Evolutionary conservation across 2,113 vertebrate genomes (phyloP).

Genomic region (Microcebus lehilahytsara): DNA sequence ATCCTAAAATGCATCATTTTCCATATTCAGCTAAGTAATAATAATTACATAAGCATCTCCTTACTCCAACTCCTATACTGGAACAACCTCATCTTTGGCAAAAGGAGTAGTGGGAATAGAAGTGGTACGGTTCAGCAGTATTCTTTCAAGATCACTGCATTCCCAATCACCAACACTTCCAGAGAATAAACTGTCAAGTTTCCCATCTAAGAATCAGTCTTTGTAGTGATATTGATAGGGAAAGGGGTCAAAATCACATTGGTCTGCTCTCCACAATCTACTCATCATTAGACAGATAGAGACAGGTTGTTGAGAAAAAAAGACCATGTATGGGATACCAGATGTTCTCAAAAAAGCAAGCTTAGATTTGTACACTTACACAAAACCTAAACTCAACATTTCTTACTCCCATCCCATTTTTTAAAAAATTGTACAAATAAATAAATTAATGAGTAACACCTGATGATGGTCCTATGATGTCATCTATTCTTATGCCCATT

Average conservation of each 20-base stretch:
- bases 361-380: background rate
- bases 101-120: background rate
- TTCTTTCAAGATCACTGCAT: background rate
- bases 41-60: background rate
- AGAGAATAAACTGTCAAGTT: background rate
- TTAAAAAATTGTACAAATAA: background rate
- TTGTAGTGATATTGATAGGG: background rate
- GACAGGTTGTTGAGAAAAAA: background rate
- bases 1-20: background rate
- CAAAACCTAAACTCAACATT: background rate
- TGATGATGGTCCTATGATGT: background rate
- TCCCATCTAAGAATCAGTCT: background rate
- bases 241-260: background rate
- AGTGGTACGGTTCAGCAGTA: background rate
- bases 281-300: background rate
- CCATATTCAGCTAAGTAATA: background rate
- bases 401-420: background rate
- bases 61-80: background rate
- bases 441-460: background rate
- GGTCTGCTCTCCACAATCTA: background rate
- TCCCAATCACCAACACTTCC: background rate
- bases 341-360: background rate
- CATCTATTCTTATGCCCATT: background rate
- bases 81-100: background rate
- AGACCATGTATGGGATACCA: background rate